Base-by-base conservation (phyloP, 2,888 invertebrate genomes). In the Meteorus cinctellus region DNA sequence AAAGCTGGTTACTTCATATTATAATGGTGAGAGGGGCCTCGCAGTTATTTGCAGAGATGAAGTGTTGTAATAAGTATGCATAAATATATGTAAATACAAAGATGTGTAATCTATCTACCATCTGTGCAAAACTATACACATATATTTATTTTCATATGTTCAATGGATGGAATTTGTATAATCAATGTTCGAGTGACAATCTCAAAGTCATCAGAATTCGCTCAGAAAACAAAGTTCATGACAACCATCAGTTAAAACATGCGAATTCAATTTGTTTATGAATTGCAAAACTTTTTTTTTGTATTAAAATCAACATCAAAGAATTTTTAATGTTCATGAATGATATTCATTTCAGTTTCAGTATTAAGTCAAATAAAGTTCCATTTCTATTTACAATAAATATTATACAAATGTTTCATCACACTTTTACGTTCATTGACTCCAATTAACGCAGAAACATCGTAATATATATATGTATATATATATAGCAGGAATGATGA, bases 381-480 rank as follows among this genome's bases (percentile, higher is more conserved):
- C 14, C n/a, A 5, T 63, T 69, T 31, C n/a, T 12, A 12, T 45
- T 27, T 4, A 14, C 3, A 51, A 75, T 34, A 8, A 5, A 14
- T 60, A 16, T 66, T 45, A 12, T 45, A 24, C 29, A 59, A 14
- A 75, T 29, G 14, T 29, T 59, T 71, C 36, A 45, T 48, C 12
- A 34, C 41, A 70, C 73, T 73, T 79, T 78, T 73, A 70, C 79
- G 79, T 81, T 75, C 81, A 82, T 84, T 84, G 82, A 84, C 83
- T 81, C 80, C 81, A 83, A 84, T 84, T 82, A 82, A 84, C 81
- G 80, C 81, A 80, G 82, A 84, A 82, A 82, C 78, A 80, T 80
- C 76, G 71, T 65, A 75, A 78, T 79, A 73, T 45, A 41, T 41
- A 36, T 5, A 5, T 24, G 2, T 48, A n/a, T n/a, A n/a, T 48